Base-by-base conservation (phyloP, 2,888 invertebrate species). In the Pseudococcus jackbeardsleyi region DNA sequence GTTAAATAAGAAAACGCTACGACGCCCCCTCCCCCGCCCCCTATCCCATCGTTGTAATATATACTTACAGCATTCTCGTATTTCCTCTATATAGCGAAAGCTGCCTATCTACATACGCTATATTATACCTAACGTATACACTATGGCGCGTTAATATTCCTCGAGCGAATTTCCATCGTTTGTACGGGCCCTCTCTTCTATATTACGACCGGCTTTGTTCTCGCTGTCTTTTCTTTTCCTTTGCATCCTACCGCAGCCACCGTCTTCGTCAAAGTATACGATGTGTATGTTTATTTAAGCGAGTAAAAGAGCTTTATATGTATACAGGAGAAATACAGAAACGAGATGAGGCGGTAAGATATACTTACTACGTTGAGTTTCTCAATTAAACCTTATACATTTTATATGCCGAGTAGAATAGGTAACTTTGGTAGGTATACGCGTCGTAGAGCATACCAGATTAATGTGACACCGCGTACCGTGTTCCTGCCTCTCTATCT, bases 1-100 rank as follows among this genome's bases (percentile, higher is more conserved):
- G 64, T 22, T 64, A 22, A 64, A 64, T 64, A 64, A 64, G 64
- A 64, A 64, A 64, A 64, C 19, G 22, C 64, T 22, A 64, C 19
- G 8, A 64, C 19, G 8, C 19, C 64, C 9, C 11, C 64, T 2
- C 11, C 64, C 9, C 11, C 64, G 12, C 11, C 64, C 1, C 8
- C 7, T n/a, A 0, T 0, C 11, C 3, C 11, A 22, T 22, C 8
- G 15, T 59, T 19, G 59, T n/a, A 42, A 9, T 42, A 42, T 9
- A 42, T 42, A 42, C 42, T 42, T 42, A 42, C 42, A 59, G n/a
- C 59, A 6, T 59, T 59, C n/a, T 59, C 59, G 59, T 59, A 59
- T 59, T 42, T 42, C 42, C 42, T 42, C 42, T 50, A 50, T 50
- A 50, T 1, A 50, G 48, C 48, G 2, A 50, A 15, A 12, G 48